Percentiles rank a stretch among this genome's conserved stretches.
These are phyloP conservation scores for Xyrauchen texanus DNA, from an alignment of 2,113 vertebrate genomes.

Conservation along the genomic window DNA sequence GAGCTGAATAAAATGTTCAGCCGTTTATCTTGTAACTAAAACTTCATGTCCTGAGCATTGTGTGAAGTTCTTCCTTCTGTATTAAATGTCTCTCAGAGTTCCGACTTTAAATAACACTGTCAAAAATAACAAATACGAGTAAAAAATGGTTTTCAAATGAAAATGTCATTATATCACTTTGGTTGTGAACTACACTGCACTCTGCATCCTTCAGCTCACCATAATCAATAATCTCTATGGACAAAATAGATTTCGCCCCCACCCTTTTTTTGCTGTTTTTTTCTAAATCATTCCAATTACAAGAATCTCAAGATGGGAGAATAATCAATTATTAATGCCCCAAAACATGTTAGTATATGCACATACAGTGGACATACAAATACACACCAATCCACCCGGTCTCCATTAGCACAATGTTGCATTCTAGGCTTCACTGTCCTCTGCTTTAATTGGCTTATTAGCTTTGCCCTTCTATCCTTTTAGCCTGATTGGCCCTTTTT, in stretches of 20 bases:
- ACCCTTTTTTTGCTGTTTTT: not conserved
- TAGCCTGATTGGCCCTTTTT: conserved; percentile 38
- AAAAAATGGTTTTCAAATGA: not conserved
- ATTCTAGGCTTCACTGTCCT: conserved; percentile 26
- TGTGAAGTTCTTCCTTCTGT: not conserved
- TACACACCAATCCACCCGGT: not conserved
- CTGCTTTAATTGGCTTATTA: conserved; percentile 51
- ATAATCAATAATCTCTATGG: not conserved
- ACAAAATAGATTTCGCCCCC: not conserved
- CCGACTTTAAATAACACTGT: not conserved
- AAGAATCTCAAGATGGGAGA: not conserved
- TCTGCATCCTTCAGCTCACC: not conserved
- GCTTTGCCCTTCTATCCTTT: conserved; percentile 41
- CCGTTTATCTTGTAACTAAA: not conserved
- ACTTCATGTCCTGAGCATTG: not conserved
- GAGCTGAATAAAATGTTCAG: too few relatives aligned
- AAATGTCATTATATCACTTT: not conserved
- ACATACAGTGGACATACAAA: not conserved
- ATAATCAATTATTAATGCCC: conserved; percentile 16
- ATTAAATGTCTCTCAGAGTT: not conserved
- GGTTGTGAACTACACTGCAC: not conserved
- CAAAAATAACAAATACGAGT: not conserved
- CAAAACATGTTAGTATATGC: not conserved
- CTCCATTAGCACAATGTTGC: conserved; percentile 34
- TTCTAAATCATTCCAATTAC: not conserved